Conservation (phyloP, 2,797 vertebrate species). For the Fistularia commersonii region DNA sequence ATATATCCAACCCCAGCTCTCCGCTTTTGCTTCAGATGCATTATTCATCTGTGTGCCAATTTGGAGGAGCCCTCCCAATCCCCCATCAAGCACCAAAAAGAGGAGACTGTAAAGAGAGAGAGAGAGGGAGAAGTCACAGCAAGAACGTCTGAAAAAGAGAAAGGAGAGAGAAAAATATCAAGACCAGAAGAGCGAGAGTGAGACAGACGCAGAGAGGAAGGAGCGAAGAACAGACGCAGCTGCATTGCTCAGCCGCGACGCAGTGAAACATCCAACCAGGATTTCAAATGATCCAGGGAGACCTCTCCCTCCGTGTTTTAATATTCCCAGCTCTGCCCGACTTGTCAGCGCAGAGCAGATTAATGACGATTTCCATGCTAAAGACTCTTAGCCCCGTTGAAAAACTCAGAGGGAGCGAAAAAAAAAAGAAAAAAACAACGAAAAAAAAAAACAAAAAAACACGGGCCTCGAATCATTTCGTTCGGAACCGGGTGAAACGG, state of each 20-base stretch:
- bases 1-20: conserved; percentile 61
- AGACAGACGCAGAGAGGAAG: conserved; percentile 50
- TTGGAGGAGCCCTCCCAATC: conserved; percentile 71
- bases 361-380: conserved; percentile 61
- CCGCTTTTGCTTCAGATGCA: conserved; percentile 70
- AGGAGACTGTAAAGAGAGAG: conserved; percentile 37
- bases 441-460: conserved; percentile 22
- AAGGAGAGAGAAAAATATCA: conserved; percentile 13
- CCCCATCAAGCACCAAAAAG: conserved; percentile 60
- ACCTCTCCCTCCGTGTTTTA: conserved; percentile 48
- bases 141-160: conserved; percentile 39
- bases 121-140: conserved; percentile 28
- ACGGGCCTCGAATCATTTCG: conserved; percentile 16
- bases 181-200: conserved; percentile 24
- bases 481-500: conserved; percentile 11
- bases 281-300: conserved; percentile 60
- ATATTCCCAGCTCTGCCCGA: conserved; percentile 44
- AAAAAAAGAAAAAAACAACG: conserved; percentile 30
- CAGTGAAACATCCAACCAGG: conserved; percentile 63
- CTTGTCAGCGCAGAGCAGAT: conserved; percentile 56
- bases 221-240: conserved; percentile 43
- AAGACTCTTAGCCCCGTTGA: conserved; percentile 58
- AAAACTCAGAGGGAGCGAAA: conserved; percentile 29
- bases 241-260: conserved; percentile 47
- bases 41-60: conserved; percentile 77